phyloP scores from a whole-genome alignment of 2,113 vertebrate species.

The Nycticebus coucang region DNA sequence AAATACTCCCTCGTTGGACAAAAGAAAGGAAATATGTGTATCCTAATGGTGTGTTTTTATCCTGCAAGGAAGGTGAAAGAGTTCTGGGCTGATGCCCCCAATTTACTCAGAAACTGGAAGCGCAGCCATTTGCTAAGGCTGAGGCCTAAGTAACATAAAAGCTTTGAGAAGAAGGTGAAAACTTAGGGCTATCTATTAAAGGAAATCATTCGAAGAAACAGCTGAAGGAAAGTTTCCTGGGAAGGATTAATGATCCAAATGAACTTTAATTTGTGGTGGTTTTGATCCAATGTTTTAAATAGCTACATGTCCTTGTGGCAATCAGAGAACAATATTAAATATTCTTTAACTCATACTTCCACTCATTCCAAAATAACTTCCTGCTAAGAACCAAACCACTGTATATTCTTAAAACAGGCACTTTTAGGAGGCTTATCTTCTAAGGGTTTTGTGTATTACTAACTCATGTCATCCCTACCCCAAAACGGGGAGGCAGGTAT shows the following conservation, averaged over 20 bases:
- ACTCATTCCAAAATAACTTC: background rate
- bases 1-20: background rate
- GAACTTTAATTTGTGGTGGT: slow-evolving; percentile 24
- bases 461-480: background rate
- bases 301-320: background rate
- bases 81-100: background rate
- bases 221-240: background rate
- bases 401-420: background rate
- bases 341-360: background rate
- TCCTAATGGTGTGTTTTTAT: background rate
- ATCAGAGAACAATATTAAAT: slow-evolving; percentile 15
- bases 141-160: background rate
- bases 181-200: background rate
- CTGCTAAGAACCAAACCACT: background rate
- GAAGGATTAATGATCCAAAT: background rate
- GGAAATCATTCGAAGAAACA: background rate
- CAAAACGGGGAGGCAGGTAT: background rate
- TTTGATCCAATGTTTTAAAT: slow-evolving; percentile 56
- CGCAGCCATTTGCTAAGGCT: background rate
- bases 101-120: background rate
- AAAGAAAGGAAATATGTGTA: background rate
- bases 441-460: background rate
- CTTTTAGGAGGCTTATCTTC: background rate
- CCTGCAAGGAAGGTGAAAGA: background rate
- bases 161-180: background rate